Evolutionary conservation across 2,113 vertebrate species (phyloP).

Genomic region (Carassius auratus): DNA sequence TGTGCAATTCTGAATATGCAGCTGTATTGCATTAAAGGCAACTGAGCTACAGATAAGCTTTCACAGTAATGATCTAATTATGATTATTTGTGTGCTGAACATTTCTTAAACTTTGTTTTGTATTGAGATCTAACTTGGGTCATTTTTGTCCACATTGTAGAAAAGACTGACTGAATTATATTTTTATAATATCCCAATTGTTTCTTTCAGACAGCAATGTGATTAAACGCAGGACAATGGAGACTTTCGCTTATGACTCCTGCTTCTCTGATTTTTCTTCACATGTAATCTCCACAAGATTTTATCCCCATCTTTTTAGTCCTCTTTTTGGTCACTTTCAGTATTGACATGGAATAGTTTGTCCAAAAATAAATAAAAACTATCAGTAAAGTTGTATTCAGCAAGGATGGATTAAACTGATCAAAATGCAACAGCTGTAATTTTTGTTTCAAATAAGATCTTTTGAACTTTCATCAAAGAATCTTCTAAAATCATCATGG

Average conservation of each 20-base stretch:
- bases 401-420: too few relatives aligned
- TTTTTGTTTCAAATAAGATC: too few relatives aligned
- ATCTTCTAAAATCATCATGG: too few relatives aligned
- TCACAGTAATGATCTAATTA: background rate
- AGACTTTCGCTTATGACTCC: background rate
- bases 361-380: background rate
- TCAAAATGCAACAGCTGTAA: too few relatives aligned
- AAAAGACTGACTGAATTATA: background rate
- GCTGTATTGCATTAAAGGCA: background rate
- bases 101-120: background rate
- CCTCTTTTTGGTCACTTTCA: background rate
- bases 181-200: background rate
- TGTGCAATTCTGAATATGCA: background rate
- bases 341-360: background rate
- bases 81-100: background rate
- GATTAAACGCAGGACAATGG: background rate
- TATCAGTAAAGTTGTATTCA: too few relatives aligned
- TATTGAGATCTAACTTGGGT: background rate
- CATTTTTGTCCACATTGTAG: background rate
- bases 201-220: background rate
- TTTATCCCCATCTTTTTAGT: background rate
- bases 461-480: too few relatives aligned
- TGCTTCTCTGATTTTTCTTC: background rate
- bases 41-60: background rate
- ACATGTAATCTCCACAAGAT: background rate